Base-by-base conservation (phyloP, 2,888 invertebrate genomes). In the Marronus borbonicus region DNA sequence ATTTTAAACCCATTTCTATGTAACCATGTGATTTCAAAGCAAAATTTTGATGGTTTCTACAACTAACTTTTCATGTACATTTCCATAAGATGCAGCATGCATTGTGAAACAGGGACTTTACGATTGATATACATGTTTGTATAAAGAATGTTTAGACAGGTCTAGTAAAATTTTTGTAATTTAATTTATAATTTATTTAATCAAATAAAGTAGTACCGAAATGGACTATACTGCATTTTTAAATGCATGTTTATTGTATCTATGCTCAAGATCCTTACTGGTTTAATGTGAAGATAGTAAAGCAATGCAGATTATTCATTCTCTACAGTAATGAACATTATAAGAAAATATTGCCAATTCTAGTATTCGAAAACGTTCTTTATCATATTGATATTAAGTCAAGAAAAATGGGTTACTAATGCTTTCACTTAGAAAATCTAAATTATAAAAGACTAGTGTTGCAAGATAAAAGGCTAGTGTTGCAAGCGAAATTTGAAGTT, bases 161-260 rank as follows among this genome's bases (percentile, higher is more conserved):
- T 72, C 58, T 72, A 72, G 72, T 72, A 58, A 72, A 58, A 39
- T 58, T 72, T 58, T 72, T 70, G 72, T 72, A 72, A 72, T 58
- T 72, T 72, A 72, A 72, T 72, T 72, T 72, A 72, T 72, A 72
- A 72, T 72, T 72, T 72, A 72, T 72, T 72, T 39, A 58, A 39
- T 55, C 55, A 55, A 72, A 72, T 72, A 58, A 72, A 72, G n/a
- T 24, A 69, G 24, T 68, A 50, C 36, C 55, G 58, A 58, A 58
- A 72, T 20, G 55, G 58, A 58, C 58, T 72, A 72, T 58, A 58
- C 39, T 68, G 20, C 20, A 58, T 58, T 68, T 68, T 68, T 50
- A 49, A 68, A 68, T 68, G 50, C 68, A 68, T 68, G 68, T 66
- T 58, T 66, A 17, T 39, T 66, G 39, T 66, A 58, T 39, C 39